A percentile compares a stretch with the other conserved stretches of the same genome.
phyloP scores from a whole-genome alignment of 2,888 invertebrate genomes.

The Siphlonurus alternatus region DNA sequence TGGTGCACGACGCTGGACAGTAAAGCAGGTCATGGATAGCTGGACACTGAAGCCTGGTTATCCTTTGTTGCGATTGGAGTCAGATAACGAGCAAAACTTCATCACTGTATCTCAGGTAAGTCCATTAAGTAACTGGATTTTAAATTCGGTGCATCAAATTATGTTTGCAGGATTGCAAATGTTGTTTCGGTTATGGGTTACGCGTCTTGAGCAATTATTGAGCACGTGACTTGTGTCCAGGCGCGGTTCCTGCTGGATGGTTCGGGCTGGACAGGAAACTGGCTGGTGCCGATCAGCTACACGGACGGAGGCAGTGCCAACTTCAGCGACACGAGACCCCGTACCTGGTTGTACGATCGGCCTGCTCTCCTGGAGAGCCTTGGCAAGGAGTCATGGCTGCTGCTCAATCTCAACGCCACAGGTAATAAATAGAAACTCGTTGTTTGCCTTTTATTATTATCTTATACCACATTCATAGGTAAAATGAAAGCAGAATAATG shows the following conservation, averaged over 20 bases:
- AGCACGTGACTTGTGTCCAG: neutral
- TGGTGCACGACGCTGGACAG: no score
- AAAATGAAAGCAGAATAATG: no score
- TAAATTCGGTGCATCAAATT: neutral
- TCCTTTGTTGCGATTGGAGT: constrained; percentile 15
- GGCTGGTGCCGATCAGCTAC: constrained; percentile 35
- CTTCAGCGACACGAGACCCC: constrained; percentile 24
- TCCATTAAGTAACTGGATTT: no score
- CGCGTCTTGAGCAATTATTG: neutral
- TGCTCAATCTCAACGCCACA: constrained; percentile 56
- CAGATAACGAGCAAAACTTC: constrained; percentile 7
- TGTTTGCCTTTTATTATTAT: neutral
- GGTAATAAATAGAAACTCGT: constrained; percentile 26
- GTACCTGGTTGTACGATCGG: constrained; percentile 33
- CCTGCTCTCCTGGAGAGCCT: constrained; percentile 20
- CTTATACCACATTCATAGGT: no score
- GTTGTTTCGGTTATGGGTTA: neutral
- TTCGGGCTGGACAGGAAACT: constrained; percentile 15
- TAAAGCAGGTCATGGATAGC: constrained; percentile 26
- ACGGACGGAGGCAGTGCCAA: constrained; percentile 18
- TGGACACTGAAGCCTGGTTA: constrained; percentile 29
- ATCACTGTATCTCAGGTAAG: constrained; percentile 17
- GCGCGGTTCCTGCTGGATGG: neutral
- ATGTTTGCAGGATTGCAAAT: no score
- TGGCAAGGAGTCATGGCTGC: constrained; percentile 43